These are phyloP conservation scores for Eubasilissa regina DNA, from an alignment of 1,140 invertebrate genomes.

Conservation along the genomic window DNA sequence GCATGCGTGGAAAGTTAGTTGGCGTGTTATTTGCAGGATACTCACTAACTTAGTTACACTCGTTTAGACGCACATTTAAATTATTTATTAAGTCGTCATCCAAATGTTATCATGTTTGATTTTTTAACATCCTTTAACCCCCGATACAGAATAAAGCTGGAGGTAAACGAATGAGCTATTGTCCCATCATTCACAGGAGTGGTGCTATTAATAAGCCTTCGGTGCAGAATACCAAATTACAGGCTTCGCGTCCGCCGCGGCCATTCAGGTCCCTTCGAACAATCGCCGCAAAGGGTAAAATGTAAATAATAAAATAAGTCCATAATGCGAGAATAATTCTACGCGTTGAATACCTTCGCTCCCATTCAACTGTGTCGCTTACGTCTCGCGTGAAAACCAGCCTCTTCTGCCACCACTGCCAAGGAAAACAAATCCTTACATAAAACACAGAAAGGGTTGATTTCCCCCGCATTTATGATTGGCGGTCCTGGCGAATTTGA, in stretches of 20 bases:
- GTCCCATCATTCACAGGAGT: conserved; percentile 10
- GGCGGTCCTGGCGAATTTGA: background rate
- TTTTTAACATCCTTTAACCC: too few species aligned
- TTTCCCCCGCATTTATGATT: conserved; percentile 3
- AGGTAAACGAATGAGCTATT: background rate
- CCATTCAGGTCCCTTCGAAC: conserved; percentile 45
- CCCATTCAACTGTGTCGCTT: conserved; percentile 20
- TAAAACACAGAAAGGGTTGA: background rate
- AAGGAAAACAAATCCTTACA: background rate
- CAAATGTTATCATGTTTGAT: too few species aligned
- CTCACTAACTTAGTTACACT: too few species aligned
- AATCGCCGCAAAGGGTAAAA: conserved; percentile 51
- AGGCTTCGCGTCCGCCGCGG: conserved; percentile 49
- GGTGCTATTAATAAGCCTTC: conserved; percentile 54
- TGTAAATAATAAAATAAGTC: conserved; percentile 55
- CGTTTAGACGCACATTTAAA: too few species aligned
- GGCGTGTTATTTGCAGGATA: too few species aligned
- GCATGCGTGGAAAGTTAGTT: too few species aligned
- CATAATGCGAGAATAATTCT: conserved; percentile 38
- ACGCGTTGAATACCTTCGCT: conserved; percentile 36
- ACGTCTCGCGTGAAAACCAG: background rate
- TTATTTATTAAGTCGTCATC: too few species aligned
- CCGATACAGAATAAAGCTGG: too few species aligned
- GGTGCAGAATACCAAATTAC: conserved; percentile 46
- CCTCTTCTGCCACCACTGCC: background rate